These are phyloP conservation scores for Peromyscus maniculatus DNA, from an alignment of 2,113 vertebrate species.

Conservation along the genomic window DNA sequence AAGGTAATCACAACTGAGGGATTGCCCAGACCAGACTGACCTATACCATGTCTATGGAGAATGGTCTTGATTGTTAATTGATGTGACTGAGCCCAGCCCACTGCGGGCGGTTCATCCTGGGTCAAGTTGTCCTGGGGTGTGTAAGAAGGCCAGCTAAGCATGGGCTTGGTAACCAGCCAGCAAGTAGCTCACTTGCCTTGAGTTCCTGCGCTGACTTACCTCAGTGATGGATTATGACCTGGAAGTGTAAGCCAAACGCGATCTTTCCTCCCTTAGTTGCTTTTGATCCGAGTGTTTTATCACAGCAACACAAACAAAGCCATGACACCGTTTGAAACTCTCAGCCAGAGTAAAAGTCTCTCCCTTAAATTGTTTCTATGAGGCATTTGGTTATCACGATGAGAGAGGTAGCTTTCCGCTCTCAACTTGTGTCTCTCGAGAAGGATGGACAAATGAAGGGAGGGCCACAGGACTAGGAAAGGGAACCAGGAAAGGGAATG, in stretches of 20 bases:
- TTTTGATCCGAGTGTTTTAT: background rate
- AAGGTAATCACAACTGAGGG: background rate
- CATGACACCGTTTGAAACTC: no score
- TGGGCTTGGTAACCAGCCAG: background rate
- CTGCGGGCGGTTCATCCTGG: no score
- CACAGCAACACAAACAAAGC: background rate
- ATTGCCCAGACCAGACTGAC: background rate
- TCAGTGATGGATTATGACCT: background rate
- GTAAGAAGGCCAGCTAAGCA: background rate
- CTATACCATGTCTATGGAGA: background rate
- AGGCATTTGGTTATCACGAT: background rate
- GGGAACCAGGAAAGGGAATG: fast-evolving
- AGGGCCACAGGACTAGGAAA: background rate
- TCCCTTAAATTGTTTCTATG: background rate
- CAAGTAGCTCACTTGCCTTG: background rate
- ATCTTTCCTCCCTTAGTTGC: background rate
- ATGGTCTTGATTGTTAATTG: background rate
- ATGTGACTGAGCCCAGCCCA: background rate
- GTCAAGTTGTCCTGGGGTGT: no score
- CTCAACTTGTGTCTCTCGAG: background rate
- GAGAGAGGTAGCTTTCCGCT: background rate
- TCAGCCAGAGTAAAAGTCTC: background rate
- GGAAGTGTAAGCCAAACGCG: background rate
- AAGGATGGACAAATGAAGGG: background rate
- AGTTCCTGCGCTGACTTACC: background rate